Base-by-base conservation (phyloP, 2,113 vertebrate genomes). In the Gallinago undulata region DNA sequence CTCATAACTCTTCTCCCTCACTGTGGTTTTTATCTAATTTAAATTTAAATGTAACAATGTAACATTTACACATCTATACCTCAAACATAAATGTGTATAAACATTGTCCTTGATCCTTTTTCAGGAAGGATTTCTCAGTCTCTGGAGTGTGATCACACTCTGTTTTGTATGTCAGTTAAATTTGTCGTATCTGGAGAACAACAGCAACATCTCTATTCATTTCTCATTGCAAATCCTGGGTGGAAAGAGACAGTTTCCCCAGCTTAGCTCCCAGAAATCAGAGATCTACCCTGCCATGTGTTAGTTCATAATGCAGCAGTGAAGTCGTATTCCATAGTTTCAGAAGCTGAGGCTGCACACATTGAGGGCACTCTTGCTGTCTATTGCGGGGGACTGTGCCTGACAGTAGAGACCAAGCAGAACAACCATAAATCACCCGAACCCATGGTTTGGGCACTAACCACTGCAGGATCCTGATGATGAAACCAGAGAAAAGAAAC, bases 281-380 rank as follows among this genome's bases (percentile, higher is more conserved):
- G n/a, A 21, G 2, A 2, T 6, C 28, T 56, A 31, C 43, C 19
- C 21, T 48, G 63, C 53, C 18, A 3, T 0, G 3, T 21, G 4
- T 43, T 12, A 75, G 55, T 27, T 66, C 11, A 7, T 31, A 11
- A 39, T 27, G 39, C 5, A 4, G 11, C 24, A 19, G 18, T 0
- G 14, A 10, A 48, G 23, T 5, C 0, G 0, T 7, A 45, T 9
- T 66, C 7, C 53, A 1, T 12, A 9, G 2, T 66, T 35, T 5
- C 16, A 21, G 67, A 31, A 64, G 25, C 4, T 14, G 37, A 7
- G 41, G 1, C 17, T 33, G 51, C 0, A 7, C 16, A 2, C 6
- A 10, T 0, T 2, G 21, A 56, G 11, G 84, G 19, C 6, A 4
- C 30, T 19, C 13, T 3, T 25, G 30, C 35, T 84, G 35, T 13